phyloP scores from a whole-genome alignment of 2,888 invertebrate species.

The Catonia carolina region DNA sequence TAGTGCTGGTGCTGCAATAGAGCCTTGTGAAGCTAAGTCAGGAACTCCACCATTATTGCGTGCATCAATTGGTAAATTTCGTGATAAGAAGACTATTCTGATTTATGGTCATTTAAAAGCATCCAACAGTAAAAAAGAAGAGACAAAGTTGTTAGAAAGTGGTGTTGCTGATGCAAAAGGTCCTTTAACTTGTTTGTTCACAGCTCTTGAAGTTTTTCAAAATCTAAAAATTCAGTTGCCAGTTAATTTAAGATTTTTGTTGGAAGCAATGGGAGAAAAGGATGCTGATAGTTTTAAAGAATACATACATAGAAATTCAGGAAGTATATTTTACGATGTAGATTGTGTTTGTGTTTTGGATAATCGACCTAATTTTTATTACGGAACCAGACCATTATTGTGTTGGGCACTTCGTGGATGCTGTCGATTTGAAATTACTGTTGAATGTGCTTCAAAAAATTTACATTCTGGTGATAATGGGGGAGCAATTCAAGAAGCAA shows the following conservation, averaged over 20 bases:
- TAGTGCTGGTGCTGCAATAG: too few relatives aligned
- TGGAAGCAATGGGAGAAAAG: conserved; percentile 14
- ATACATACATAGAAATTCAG: conserved; percentile 3
- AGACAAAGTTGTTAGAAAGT: conserved; percentile 8
- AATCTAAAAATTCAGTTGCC: conserved; percentile 3
- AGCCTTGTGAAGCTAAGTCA: too few relatives aligned
- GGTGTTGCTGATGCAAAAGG: conserved; percentile 17
- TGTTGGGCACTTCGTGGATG: conserved; percentile 15
- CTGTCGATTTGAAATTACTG: conserved; percentile 13
- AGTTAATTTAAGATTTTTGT: conserved; percentile 14
- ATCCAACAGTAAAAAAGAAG: background rate
- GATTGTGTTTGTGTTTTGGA: conserved; percentile 15
- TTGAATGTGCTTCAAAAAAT: conserved; percentile 7
- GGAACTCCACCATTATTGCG: too few relatives aligned
- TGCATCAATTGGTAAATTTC: too few relatives aligned
- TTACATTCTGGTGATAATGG: conserved; percentile 17
- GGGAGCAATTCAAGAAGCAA: conserved; percentile 54
- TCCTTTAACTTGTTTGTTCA: conserved; percentile 15
- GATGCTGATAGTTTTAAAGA: conserved; percentile 5
- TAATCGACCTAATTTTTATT: background rate
- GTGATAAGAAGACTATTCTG: too few relatives aligned
- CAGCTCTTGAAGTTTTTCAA: conserved; percentile 7
- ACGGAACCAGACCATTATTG: conserved; percentile 12
- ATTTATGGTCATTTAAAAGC: too few relatives aligned
- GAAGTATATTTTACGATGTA: conserved; percentile 2